Evolutionary conservation across 2,888 invertebrate genomes (phyloP).

Genomic region (Ganaspis brasiliensis): DNA sequence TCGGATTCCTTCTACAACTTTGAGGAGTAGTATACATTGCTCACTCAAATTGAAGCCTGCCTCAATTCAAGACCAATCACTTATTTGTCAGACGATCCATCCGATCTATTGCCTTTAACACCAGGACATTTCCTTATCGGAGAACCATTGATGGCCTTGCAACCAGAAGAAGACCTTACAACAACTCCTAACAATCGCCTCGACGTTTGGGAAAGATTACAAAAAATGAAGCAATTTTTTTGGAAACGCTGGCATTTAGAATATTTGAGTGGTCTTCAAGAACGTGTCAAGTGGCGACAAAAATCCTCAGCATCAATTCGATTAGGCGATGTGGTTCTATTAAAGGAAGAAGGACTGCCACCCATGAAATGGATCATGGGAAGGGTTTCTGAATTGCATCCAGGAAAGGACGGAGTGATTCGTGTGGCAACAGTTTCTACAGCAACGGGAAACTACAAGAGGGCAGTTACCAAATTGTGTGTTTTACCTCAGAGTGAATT

Average conservation of each 20-base stretch:
- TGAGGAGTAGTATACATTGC: background rate
- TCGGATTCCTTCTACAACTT: background rate
- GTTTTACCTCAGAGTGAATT: too few relatives aligned
- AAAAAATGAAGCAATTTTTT: slow-evolving; percentile 1
- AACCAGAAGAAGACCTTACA: background rate
- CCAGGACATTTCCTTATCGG: background rate
- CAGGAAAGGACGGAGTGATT: too few relatives aligned
- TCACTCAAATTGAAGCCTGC: slow-evolving; percentile 3
- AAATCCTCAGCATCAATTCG: background rate
- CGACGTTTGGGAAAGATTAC: background rate
- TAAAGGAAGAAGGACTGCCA: too few relatives aligned
- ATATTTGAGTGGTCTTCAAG: background rate
- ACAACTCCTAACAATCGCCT: background rate
- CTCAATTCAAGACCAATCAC: background rate
- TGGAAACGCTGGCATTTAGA: background rate
- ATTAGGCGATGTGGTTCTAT: background rate
- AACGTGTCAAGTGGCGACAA: background rate
- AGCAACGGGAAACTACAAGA: too few relatives aligned
- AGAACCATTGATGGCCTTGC: background rate
- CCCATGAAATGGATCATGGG: too few relatives aligned
- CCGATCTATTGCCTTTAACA: background rate
- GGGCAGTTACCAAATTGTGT: too few relatives aligned
- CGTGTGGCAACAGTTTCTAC: too few relatives aligned
- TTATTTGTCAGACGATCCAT: background rate
- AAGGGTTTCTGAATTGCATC: too few relatives aligned